phyloP scores from a whole-genome alignment of 2,113 vertebrate genomes.

The Microtus pennsylvanicus region DNA sequence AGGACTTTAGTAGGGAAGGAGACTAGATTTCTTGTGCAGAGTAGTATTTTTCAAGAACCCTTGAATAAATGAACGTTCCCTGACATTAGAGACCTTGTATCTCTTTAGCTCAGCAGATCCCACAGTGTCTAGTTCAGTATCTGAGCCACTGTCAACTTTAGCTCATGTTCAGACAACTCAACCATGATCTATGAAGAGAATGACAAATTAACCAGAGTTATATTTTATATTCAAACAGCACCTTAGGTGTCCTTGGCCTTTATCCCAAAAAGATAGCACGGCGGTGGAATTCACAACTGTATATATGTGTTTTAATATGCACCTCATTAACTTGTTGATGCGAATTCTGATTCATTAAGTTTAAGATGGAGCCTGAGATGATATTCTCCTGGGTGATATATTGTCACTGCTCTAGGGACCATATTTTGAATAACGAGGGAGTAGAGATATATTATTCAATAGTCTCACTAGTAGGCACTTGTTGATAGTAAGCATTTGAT shows the following conservation, averaged over 20 bases:
- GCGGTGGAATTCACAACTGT: not conserved
- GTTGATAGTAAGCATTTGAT: slow-evolving; percentile 11
- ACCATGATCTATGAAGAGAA: slow-evolving; percentile 15
- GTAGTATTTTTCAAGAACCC: slow-evolving; percentile 47
- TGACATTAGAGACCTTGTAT: slow-evolving; percentile 48
- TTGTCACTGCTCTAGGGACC: not conserved
- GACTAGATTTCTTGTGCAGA: slow-evolving; percentile 40
- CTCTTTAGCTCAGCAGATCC: slow-evolving; percentile 43
- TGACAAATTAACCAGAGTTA: slow-evolving; percentile 16
- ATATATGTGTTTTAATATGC: not conserved
- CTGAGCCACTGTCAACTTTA: slow-evolving; percentile 42
- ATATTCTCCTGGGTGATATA: not conserved
- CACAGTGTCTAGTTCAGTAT: slow-evolving; percentile 36
- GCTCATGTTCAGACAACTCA: slow-evolving; percentile 42
- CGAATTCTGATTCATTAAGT: slow-evolving; percentile 17
- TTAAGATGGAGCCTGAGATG: not conserved
- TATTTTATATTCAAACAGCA: slow-evolving; percentile 53
- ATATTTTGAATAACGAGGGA: slow-evolving; percentile 42
- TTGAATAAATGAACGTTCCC: slow-evolving; percentile 39
- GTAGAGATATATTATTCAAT: slow-evolving; percentile 31
- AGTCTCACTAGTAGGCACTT: not conserved
- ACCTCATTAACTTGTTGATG: slow-evolving; percentile 32
- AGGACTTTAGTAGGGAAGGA: slow-evolving; percentile 36
- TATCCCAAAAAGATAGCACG: slow-evolving; percentile 26
- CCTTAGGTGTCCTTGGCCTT: not conserved